These are phyloP conservation scores for Hozukius guyotensis DNA, from an alignment of 2,797 vertebrate genomes.

Conservation along the genomic window DNA sequence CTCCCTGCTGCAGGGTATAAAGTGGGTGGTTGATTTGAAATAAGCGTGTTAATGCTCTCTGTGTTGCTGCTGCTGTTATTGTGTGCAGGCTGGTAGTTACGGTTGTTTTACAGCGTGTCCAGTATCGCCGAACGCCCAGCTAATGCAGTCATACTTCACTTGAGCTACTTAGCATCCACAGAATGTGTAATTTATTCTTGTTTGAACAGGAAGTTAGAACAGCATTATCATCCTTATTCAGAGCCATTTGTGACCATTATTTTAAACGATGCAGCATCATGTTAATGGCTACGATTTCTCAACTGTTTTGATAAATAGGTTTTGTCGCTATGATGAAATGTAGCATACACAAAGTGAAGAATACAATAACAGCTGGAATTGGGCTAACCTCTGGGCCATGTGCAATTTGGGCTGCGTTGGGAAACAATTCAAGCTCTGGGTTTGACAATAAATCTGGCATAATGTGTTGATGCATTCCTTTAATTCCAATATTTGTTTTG, in stretches of 20 bases:
- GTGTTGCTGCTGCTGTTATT: slow-evolving; percentile 23
- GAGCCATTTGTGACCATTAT: slow-evolving; percentile 42
- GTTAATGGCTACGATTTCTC: slow-evolving; percentile 7
- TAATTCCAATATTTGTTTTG: slow-evolving; percentile 32
- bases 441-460: slow-evolving; percentile 37
- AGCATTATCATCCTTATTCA: slow-evolving; percentile 23
- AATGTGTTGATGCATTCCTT: slow-evolving; percentile 36
- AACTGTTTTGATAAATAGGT: slow-evolving; percentile 21
- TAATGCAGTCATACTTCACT: slow-evolving; percentile 26
- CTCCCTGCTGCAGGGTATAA: slow-evolving; percentile 18
- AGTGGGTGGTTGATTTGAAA: slow-evolving; percentile 54
- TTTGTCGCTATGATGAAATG: slow-evolving; percentile 25
- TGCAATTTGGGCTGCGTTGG: slow-evolving; percentile 22
- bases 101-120: slow-evolving; percentile 4
- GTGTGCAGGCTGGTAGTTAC: not conserved
- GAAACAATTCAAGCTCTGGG: slow-evolving; percentile 31
- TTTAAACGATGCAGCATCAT: slow-evolving; percentile 9
- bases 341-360: not conserved
- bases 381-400: slow-evolving; percentile 18
- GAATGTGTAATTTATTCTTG: slow-evolving; percentile 12
- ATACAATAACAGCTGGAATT: slow-evolving; percentile 17
- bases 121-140: not conserved
- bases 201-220: slow-evolving; percentile 27
- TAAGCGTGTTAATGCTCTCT: slow-evolving; percentile 11
- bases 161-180: not conserved